phyloP scores from a whole-genome alignment of 2,797 vertebrate genomes.

The Pseudochromis fuscus region DNA sequence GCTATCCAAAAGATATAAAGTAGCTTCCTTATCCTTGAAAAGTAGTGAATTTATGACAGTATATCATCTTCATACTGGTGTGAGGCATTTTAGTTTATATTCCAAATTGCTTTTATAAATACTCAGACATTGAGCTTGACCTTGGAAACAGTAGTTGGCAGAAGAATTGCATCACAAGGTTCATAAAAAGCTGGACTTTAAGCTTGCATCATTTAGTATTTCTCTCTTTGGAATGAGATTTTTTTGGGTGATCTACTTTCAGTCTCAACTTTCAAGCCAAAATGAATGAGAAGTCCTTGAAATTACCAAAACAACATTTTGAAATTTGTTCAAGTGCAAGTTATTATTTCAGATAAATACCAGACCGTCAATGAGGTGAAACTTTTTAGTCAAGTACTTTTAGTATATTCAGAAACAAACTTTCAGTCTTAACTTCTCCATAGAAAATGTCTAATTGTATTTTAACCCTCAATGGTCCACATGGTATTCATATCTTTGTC shows the following conservation, averaged over 20 bases:
- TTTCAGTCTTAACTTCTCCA: too few species aligned
- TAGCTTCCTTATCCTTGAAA: neutral
- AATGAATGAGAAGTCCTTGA: neutral
- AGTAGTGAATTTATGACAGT: neutral
- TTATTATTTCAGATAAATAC: too few species aligned
- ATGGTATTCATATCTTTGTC: conserved; percentile 3
- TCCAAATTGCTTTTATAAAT: neutral
- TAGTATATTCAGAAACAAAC: too few species aligned
- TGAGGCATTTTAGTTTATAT: neutral
- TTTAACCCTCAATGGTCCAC: conserved; percentile 13
- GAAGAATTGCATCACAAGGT: neutral
- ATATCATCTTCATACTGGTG: neutral
- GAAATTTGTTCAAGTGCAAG: neutral
- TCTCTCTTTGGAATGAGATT: neutral
- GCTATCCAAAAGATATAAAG: conserved; percentile 7
- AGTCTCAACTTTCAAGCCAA: neutral
- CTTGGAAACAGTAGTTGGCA: neutral
- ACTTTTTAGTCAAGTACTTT: too few species aligned
- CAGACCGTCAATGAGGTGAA: too few species aligned
- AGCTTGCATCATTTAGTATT: neutral
- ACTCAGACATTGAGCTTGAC: neutral
- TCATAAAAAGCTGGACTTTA: neutral
- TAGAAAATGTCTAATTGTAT: too few species aligned
- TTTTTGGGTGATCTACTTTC: neutral
- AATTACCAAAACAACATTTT: neutral